Evolutionary conservation across 2,113 vertebrate genomes (phyloP).

Genomic region (Perccottus glenii): DNA sequence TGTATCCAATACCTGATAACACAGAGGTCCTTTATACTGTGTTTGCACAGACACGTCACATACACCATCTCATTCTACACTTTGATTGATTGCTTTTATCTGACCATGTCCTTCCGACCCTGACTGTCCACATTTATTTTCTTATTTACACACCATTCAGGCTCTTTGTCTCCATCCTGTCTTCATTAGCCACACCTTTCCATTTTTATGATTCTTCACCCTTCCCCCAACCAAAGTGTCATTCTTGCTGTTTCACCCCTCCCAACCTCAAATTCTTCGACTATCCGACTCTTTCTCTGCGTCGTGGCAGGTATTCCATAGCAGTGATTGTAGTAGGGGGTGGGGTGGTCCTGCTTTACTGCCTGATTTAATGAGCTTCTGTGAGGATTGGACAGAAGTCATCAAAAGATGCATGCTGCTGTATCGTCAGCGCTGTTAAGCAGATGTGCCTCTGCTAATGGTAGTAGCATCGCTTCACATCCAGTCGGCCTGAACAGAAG

Average conservation of each 20-base stretch:
- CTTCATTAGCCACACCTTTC: constrained; percentile 45
- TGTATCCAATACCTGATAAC: constrained; percentile 38
- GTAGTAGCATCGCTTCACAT: constrained; percentile 41
- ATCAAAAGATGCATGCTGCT: constrained; percentile 59
- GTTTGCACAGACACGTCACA: constrained; percentile 4
- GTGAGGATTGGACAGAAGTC: constrained; percentile 65
- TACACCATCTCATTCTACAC: constrained; percentile 16
- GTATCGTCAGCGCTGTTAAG: constrained; percentile 53
- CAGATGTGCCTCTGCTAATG: constrained; percentile 62
- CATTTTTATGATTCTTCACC: background rate
- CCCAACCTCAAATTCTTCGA: constrained; percentile 23
- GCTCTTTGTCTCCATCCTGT: constrained; percentile 39
- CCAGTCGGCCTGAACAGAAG: constrained; percentile 12
- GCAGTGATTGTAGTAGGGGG: constrained; percentile 41
- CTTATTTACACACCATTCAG: constrained; percentile 1
- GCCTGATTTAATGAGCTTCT: constrained; percentile 79
- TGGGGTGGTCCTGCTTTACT: constrained; percentile 59
- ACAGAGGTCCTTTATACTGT: background rate
- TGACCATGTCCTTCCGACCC: constrained; percentile 6
- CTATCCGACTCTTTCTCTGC: constrained; percentile 13
- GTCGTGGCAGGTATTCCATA: constrained; percentile 33
- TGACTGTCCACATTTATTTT: constrained; percentile 10
- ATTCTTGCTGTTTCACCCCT: constrained; percentile 31
- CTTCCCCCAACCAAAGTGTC: constrained; percentile 45
- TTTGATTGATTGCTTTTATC: constrained; percentile 37